A percentile compares a stretch with the other conserved stretches of the same genome.
Evolutionary conservation across 2,797 vertebrate species (phyloP).

Genomic region (Sylvia borin): DNA sequence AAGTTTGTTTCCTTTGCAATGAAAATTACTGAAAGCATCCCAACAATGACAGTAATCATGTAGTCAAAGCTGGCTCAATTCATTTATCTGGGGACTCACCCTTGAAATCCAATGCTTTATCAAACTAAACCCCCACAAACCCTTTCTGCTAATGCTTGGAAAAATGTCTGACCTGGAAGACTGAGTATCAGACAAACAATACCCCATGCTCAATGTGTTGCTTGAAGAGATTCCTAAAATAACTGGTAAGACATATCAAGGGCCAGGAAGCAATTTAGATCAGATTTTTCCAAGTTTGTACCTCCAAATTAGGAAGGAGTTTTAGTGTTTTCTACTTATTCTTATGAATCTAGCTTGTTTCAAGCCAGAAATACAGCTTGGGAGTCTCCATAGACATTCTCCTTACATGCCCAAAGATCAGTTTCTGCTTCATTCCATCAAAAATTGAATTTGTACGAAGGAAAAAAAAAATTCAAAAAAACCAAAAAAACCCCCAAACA

Average conservation of each 20-base stretch:
- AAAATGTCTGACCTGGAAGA: not conserved
- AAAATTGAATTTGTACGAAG: not conserved
- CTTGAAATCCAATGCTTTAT: not conserved
- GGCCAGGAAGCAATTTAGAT: not conserved
- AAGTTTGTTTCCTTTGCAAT: not conserved
- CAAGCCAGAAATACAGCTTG: not conserved
- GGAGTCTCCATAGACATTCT: not conserved
- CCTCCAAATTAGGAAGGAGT: not conserved
- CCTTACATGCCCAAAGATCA: not conserved
- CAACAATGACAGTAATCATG: not conserved
- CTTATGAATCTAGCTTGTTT: not conserved
- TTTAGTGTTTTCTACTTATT: not conserved
- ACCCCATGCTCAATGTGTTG: fast-evolving
- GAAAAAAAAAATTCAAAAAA: not conserved
- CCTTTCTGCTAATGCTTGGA: not conserved
- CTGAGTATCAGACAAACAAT: not conserved
- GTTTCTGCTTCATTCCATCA: not conserved
- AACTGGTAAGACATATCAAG: not conserved
- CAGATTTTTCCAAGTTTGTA: not conserved
- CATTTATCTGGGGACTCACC: not conserved
- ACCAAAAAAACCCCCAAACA: no score
- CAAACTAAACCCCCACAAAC: not conserved
- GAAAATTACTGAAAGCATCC: not conserved
- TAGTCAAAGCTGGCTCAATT: not conserved
- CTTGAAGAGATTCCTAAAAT: not conserved